A percentile compares a stretch with the other conserved stretches of the same genome.
phyloP scores from a whole-genome alignment of 2,113 vertebrate species.

The Porphyrio hochstetteri region DNA sequence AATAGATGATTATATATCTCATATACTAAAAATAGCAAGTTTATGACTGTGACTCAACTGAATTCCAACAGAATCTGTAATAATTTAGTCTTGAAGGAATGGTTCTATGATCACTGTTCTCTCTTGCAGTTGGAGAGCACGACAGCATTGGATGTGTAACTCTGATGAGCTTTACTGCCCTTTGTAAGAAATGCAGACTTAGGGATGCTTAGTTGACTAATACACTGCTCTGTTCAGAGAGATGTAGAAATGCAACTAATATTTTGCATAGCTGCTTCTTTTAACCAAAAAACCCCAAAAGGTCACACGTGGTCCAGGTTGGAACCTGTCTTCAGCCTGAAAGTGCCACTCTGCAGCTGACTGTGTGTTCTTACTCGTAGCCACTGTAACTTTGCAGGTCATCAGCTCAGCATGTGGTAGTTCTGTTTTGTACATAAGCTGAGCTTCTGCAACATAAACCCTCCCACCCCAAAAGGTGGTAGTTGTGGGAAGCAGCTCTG shows the following conservation, averaged over 20 bases:
- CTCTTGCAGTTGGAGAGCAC: neutral
- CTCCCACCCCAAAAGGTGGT: too few relatives aligned
- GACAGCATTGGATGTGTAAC: neutral
- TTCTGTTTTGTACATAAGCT: neutral
- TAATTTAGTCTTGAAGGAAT: neutral
- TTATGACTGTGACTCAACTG: neutral
- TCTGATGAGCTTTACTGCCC: neutral
- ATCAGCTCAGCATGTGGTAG: neutral
- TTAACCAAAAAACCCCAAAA: neutral
- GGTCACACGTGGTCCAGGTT: neutral
- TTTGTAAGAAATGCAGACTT: neutral
- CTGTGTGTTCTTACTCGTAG: neutral
- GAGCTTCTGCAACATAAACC: neutral
- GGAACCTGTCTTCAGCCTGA: neutral
- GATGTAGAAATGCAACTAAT: neutral
- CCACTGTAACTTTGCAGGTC: neutral
- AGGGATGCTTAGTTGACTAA: neutral
- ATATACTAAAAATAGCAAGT: neutral
- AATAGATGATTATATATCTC: neutral
- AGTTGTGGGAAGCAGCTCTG: neutral
- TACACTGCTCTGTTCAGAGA: neutral
- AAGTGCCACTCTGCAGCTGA: neutral
- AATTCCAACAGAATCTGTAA: neutral
- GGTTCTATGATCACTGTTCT: neutral
- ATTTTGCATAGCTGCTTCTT: neutral